Evolutionary conservation across 2,113 vertebrate genomes (phyloP), one percentile per base, ranked within the genome.

Genomic region (Nymphicus hollandicus): DNA sequence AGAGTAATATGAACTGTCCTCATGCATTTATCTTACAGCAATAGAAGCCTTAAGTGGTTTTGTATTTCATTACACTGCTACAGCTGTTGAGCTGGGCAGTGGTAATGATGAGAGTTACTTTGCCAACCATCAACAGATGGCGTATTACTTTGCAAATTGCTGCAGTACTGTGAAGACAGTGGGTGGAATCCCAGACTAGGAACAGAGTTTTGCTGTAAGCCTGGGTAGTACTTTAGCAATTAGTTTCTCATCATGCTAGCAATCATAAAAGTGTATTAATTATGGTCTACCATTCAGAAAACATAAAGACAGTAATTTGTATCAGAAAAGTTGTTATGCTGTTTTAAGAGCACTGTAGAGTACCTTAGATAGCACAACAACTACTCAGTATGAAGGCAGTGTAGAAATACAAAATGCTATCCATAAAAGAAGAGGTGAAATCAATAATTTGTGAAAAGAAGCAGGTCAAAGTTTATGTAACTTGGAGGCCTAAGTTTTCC

Each of bases 51-150:
- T 90, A 90, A 90, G 68, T 56, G 23, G 24, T 60, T 94, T 86
- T 93, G 44, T 79, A 58, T 92, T 86, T 91, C 77, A 92, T 81
- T 83, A 44, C 33, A 31, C 41, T 41, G 11, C 65, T 95, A 76
- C 95, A 95, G 93, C 94, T 95, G 89, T 79, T 95, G 86, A 95
- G 61, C 77, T 94, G 86, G 88, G 52, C 72, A 88, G 39, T 64
- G 47, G 39, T 79, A 81, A 69, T 47, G 24, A 66, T 60, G 35
- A 84, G 33, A 28, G 47, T 69, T 85, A 61, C 85, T 95, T 91
- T 91, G 86, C 91, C 92, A 95, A 49, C n/a, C 70, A 52, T 89
- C 92, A 95, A 85, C 91, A 96, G 93, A 95, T 89, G 93, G 95
- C 69, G 60, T 44, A 31, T 96, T 92, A 61, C 78, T 78, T 50